Conservation (phyloP, 92 coral and sea anemone genomes). For the Palythoa grandiflora region DNA sequence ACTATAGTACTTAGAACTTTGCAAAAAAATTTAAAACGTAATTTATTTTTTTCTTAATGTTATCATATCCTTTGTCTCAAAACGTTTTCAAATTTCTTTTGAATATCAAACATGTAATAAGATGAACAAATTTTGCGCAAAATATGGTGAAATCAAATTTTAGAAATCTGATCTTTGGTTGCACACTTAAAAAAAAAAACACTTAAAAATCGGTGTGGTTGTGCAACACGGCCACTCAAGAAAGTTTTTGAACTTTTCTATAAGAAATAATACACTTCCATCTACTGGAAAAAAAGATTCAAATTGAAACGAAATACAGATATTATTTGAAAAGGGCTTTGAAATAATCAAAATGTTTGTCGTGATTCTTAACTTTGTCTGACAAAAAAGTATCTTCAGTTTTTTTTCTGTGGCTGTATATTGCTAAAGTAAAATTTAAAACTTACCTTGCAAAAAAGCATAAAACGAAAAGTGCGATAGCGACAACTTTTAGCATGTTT, state of each 20-base stretch:
- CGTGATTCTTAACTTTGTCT: not conserved
- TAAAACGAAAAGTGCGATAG: not conserved
- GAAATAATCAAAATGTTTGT: not conserved
- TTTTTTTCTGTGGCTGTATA: not conserved
- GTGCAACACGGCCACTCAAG: too few relatives aligned
- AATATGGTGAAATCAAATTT: too few relatives aligned
- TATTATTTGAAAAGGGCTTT: not conserved
- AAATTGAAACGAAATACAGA: not conserved
- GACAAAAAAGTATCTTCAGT: not conserved
- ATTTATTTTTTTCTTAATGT: too few relatives aligned
- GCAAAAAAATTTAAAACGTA: too few relatives aligned
- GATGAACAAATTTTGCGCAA: too few relatives aligned
- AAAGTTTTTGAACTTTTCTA: too few relatives aligned
- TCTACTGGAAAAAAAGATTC: not conserved
- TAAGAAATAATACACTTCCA: not conserved
- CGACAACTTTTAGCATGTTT: not conserved
- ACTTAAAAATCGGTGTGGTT: too few relatives aligned
- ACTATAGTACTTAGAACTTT: too few relatives aligned
- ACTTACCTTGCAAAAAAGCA: slow-evolving; percentile 16
- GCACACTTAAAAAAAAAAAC: too few relatives aligned
- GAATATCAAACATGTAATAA: too few relatives aligned
- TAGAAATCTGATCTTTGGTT: too few relatives aligned
- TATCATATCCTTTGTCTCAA: not conserved
- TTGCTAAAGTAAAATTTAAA: not conserved
- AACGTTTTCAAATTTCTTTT: too few relatives aligned